These are phyloP conservation scores for Noctilio leporinus DNA, from an alignment of 2,113 vertebrate genomes.

Conservation along the genomic window DNA sequence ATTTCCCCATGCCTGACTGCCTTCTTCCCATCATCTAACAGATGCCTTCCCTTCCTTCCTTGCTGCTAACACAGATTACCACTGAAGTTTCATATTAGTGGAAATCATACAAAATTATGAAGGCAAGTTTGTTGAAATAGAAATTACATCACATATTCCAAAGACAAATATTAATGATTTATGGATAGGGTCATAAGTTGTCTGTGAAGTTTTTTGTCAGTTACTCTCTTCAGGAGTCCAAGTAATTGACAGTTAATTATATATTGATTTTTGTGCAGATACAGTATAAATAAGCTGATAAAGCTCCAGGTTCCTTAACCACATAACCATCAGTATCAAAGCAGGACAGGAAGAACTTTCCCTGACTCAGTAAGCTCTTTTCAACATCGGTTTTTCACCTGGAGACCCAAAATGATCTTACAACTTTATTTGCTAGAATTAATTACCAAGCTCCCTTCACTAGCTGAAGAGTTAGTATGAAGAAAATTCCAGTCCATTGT, in stretches of 20 bases:
- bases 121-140: neutral
- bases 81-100: neutral
- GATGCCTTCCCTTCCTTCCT: neutral
- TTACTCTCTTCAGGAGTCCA: neutral
- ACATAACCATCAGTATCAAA: neutral
- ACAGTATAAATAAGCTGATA: slow-evolving; percentile 25
- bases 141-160: neutral
- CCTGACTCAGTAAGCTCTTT: slow-evolving; percentile 16
- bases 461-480: neutral
- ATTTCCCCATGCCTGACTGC: neutral
- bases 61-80: neutral
- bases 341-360: neutral
- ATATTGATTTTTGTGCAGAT: slow-evolving; percentile 43
- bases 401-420: neutral
- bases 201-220: neutral
- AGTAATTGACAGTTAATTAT: slow-evolving; percentile 37
- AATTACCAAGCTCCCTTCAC: rapidly evolving
- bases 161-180: slow-evolving; percentile 2
- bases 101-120: neutral
- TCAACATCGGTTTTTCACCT: neutral
- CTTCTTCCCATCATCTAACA: neutral
- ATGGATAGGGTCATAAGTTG: neutral
- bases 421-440: neutral
- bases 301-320: slow-evolving; percentile 22
- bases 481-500: neutral